These are phyloP conservation scores for Crotalus tigris DNA, from an alignment of 2,113 vertebrate species.

Conservation along the genomic window DNA sequence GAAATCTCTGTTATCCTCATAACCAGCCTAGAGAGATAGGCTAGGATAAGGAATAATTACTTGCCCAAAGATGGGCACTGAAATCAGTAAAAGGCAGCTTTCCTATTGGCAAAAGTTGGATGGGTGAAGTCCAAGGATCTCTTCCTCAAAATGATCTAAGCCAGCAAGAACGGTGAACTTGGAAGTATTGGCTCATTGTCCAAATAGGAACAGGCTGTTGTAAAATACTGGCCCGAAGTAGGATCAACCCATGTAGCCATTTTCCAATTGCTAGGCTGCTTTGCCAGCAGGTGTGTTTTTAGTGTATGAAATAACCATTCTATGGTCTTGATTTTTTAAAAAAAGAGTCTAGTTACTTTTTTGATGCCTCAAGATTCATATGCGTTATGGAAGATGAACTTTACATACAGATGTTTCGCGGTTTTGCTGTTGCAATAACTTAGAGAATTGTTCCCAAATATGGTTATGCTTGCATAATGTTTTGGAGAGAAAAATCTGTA, in stretches of 20 bases:
- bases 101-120: neutral
- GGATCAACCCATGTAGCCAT: neutral
- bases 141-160: too few relatives aligned
- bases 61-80: neutral
- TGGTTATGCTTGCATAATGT: neutral
- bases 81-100: neutral
- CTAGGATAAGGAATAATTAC: neutral
- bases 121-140: neutral
- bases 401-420: neutral
- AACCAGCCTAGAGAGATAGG: neutral
- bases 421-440: neutral
- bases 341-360: neutral
- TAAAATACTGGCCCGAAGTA: neutral
- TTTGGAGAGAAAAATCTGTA: slow-evolving; percentile 43
- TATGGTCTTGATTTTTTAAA: neutral
- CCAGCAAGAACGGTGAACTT: neutral
- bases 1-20: neutral
- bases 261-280: neutral
- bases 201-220: neutral
- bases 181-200: neutral
- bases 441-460: slow-evolving; percentile 18
- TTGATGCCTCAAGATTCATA: neutral
- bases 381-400: neutral
- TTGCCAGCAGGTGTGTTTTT: neutral
- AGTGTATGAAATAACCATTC: neutral